These are phyloP conservation scores for Lepilemur ruficaudatus DNA, from an alignment of 2,797 vertebrate species.

Conservation along the genomic window DNA sequence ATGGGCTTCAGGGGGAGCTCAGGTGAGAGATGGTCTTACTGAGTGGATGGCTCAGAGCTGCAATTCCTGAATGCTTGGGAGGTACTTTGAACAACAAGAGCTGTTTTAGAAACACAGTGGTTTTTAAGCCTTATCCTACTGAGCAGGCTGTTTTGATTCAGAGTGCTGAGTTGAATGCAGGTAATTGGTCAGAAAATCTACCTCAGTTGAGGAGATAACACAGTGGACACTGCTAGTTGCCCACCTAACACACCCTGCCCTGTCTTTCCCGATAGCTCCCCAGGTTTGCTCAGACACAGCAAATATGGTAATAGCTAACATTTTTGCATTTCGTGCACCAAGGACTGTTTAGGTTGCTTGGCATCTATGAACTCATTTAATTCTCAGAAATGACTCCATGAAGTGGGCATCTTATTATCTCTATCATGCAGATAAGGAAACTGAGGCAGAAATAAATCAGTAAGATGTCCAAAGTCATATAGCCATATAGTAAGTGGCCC, in stretches of 20 bases:
- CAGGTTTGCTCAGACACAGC: background rate
- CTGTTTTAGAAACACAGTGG: background rate
- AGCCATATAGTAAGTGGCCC: background rate
- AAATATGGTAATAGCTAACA: background rate
- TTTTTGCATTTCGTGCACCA: background rate
- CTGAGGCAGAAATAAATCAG: background rate
- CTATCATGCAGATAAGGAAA: background rate
- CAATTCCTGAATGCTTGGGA: conserved; percentile 60
- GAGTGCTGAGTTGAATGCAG: background rate
- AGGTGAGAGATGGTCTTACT: conserved; percentile 32
- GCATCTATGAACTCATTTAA: background rate
- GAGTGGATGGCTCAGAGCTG: background rate
- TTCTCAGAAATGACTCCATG: background rate
- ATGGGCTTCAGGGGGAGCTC: conserved; percentile 41
- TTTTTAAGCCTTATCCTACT: conserved; percentile 5
- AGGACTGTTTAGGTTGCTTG: background rate
- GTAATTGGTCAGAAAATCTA: background rate
- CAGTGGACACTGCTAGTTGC: background rate
- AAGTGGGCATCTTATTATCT: background rate
- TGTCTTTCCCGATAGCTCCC: background rate
- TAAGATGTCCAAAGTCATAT: background rate
- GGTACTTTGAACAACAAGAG: conserved; percentile 29
- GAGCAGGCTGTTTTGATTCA: background rate
- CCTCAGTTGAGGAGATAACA: background rate
- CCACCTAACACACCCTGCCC: background rate